Evolutionary conservation across 1,140 invertebrate genomes (phyloP).

Genomic region (Octopus sinensis): DNA sequence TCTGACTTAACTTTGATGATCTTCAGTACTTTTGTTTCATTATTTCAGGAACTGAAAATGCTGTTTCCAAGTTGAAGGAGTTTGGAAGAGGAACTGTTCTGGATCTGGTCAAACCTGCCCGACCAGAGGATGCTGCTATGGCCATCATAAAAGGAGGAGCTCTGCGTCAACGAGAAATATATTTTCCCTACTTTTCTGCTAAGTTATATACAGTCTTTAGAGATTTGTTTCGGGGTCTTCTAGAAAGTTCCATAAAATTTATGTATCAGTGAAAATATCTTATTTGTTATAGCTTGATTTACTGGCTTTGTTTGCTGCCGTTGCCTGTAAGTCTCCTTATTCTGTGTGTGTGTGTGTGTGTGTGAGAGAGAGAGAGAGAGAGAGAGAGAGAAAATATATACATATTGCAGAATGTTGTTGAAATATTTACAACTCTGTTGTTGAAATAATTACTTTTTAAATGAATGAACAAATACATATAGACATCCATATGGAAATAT

Average conservation of each 20-base stretch:
- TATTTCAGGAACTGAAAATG: slow-evolving; percentile 45
- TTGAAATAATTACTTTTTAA: no score
- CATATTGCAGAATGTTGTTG: no score
- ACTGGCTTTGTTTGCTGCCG: no score
- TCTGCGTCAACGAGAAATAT: slow-evolving; percentile 35
- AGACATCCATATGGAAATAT: background rate
- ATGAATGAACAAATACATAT: no score
- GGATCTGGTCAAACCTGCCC: slow-evolving; percentile 29
- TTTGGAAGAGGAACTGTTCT: slow-evolving; percentile 30
- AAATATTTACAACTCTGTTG: no score
- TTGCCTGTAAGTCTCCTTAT: no score
- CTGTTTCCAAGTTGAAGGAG: slow-evolving; percentile 32
- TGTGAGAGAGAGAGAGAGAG: no score
- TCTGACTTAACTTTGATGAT: no score
- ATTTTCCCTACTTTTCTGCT: slow-evolving; percentile 37
- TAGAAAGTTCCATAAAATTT: slow-evolving; percentile 32
- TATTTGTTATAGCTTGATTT: no score
- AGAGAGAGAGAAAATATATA: no score
- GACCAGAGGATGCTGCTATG: slow-evolving; percentile 39
- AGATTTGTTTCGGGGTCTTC: slow-evolving; percentile 36
- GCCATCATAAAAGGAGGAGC: slow-evolving; percentile 43
- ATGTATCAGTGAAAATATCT: slow-evolving; percentile 17
- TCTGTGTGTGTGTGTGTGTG: no score
- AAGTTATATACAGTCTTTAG: slow-evolving; percentile 32
- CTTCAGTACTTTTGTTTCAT: slow-evolving; percentile 6